Evolutionary conservation across 2,888 invertebrate species (phyloP), one percentile per base, ranked within the genome.

Genomic region (Dione juno): DNA sequence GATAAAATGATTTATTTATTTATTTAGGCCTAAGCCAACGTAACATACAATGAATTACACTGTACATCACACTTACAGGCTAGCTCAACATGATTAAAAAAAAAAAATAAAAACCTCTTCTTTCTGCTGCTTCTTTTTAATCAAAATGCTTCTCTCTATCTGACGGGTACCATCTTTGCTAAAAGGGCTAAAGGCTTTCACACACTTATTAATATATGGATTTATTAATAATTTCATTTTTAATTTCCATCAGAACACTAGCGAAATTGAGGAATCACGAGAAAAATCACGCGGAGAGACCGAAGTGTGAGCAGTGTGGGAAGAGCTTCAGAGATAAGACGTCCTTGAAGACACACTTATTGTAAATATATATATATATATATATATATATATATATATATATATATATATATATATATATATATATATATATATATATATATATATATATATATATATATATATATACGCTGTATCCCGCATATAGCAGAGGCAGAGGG

Each of bases 221-320:
- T 45, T 45, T 8, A 45, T 0, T 45, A n/a, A 45, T 45, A n/a
- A 8, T 45, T n/a, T 1, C 6, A n/a, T 16, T 50, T 50, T 11
- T 50, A 19, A 19, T 11, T 50, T 21, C 19, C 10, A 5, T 0
- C 81, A 91, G 91, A 0, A 82, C 88, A 0, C 76, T 90, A 11
- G 85, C 85, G 0, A 86, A 87, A 21, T 81, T 91, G 0, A 81
- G 91, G 0, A 82, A 81, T 13, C 92, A 92, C 71, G 71, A 88
- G 48, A 87, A 87, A 71, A 82, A 77, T 0, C 92, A 92, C 76
- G 78, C 82, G 2, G 86, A 87, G 70, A 74, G 86, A 0, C 88
- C 86, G 71, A 83, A 84, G 57, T 92, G 92, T 53, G 86, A 88
- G 6, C 77, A 86, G 0, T 92, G 92, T 68, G 88, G 81, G 1